phyloP scores from a whole-genome alignment of 2,797 vertebrate species.

The Pyrocephalus nanus region DNA sequence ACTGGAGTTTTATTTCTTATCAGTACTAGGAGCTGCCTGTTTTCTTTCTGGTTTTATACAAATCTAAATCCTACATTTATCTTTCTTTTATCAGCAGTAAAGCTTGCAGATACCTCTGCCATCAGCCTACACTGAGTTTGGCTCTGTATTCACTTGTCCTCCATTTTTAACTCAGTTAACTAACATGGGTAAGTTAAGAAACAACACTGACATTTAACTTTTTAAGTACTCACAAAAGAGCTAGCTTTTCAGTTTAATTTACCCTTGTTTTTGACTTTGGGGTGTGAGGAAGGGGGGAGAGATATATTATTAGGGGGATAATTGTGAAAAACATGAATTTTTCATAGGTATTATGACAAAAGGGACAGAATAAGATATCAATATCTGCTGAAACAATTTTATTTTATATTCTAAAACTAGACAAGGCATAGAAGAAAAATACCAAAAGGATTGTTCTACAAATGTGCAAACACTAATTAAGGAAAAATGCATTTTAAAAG shows the following conservation, averaged over 20 bases:
- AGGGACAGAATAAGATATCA: background rate
- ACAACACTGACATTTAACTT: background rate
- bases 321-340: background rate
- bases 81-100: conserved; percentile 40
- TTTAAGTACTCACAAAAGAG: background rate
- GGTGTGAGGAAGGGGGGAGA: no score
- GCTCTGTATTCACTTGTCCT: background rate
- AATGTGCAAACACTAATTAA: background rate
- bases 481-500: background rate
- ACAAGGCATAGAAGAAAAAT: background rate
- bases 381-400: background rate
- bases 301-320: background rate
- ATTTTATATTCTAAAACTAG: background rate
- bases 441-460: background rate
- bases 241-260: background rate
- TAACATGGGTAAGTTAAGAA: background rate
- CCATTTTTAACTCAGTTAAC: conserved; percentile 8
- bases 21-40: conserved; percentile 31
- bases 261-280: background rate
- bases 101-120: conserved; percentile 13
- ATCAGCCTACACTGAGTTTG: background rate
- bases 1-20: conserved; percentile 42
- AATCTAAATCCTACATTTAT: conserved; percentile 34
- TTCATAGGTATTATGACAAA: background rate
- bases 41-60: conserved; percentile 43